phyloP scores from a whole-genome alignment of 2,797 vertebrate genomes.

The Girardinus metallicus region DNA sequence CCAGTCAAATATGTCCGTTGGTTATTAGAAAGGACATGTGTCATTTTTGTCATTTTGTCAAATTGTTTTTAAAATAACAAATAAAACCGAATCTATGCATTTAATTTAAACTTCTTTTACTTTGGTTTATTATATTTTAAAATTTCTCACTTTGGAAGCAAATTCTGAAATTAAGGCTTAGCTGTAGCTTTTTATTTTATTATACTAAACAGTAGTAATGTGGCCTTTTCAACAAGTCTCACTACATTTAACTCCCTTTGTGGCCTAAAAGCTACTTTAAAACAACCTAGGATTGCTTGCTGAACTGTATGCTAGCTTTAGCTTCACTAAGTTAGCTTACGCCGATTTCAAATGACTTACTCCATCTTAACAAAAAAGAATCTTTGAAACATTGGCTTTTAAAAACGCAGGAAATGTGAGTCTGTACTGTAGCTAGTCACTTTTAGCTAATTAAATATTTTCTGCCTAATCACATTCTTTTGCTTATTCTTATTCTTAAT shows the following conservation, averaged over 20 bases:
- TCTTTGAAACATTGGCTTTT: background rate
- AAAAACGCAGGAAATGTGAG: background rate
- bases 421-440: background rate
- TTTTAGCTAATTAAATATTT: background rate
- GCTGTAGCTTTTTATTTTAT: background rate
- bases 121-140: background rate
- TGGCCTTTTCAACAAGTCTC: background rate
- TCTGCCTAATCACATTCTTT: background rate
- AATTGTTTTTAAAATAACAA: too few relatives aligned
- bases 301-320: background rate
- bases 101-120: background rate
- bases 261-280: background rate
- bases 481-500: background rate
- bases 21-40: background rate
- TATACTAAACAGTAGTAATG: background rate
- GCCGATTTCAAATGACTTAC: background rate
- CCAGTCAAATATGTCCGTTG: background rate
- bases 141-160: background rate
- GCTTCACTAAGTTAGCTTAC: background rate
- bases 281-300: background rate
- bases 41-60: background rate
- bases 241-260: background rate
- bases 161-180: background rate
- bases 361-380: background rate
- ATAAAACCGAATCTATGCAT: background rate